Percentiles rank a stretch among this genome's conserved stretches.
These are phyloP conservation scores for Cryptosula pallasiana DNA, from an alignment of 2,888 invertebrate species.

Conservation along the genomic window DNA sequence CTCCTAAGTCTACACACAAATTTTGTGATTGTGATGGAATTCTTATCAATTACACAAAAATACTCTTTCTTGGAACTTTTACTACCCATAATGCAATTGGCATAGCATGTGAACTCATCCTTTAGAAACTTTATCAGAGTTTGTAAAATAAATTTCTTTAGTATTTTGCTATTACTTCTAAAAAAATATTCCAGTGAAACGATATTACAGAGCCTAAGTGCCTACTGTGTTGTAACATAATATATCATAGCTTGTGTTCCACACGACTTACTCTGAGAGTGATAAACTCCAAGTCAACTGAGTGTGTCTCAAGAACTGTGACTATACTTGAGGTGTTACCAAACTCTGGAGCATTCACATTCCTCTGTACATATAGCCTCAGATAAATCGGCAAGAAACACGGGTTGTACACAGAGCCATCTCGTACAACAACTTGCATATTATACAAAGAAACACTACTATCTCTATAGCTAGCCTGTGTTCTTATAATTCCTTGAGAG, in stretches of 20 bases:
- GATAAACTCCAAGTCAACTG: background rate
- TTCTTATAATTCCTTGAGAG: background rate
- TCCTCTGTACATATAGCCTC: background rate
- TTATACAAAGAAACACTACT: conserved; percentile 8
- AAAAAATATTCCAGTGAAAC: too few relatives aligned
- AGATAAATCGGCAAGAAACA: conserved; percentile 9
- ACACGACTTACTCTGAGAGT: background rate
- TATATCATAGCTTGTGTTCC: background rate
- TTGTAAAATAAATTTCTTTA: too few relatives aligned
- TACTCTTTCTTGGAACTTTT: too few relatives aligned
- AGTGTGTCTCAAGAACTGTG: background rate
- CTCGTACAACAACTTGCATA: conserved; percentile 8
- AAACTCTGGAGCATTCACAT: background rate
- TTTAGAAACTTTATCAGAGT: too few relatives aligned
- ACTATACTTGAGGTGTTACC: background rate
- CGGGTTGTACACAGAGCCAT: background rate
- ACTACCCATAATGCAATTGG: too few relatives aligned
- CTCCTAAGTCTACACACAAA: too few relatives aligned
- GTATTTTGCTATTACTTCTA: too few relatives aligned
- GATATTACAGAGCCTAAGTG: too few relatives aligned
- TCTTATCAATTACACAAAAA: too few relatives aligned
- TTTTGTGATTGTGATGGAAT: too few relatives aligned
- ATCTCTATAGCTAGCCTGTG: conserved; percentile 21
- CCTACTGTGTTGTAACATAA: too few relatives aligned
- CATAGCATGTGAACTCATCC: too few relatives aligned